These are phyloP conservation scores for Lytechinus pictus DNA, from an alignment of 35 echinoderm and acorn worm species.

Conservation along the genomic window DNA sequence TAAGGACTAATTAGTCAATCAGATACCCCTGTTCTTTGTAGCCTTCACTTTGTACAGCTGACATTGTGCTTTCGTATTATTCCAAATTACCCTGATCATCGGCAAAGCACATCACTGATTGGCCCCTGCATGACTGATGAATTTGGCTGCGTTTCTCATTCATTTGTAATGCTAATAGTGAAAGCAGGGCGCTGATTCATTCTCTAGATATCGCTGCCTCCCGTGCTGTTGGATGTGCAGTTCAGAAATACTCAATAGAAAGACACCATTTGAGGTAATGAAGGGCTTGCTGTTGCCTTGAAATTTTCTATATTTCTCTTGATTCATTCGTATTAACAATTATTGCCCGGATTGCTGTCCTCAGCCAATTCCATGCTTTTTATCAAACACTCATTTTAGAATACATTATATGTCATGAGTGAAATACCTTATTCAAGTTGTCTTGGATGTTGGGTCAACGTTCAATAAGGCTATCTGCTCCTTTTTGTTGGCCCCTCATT, in stretches of 20 bases:
- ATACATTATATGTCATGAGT: too few relatives aligned
- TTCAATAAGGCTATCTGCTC: too few relatives aligned
- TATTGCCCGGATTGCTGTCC: too few relatives aligned
- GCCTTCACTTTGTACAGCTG: background rate
- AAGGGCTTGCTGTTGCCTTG: background rate
- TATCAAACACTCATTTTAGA: too few relatives aligned
- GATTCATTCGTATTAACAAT: background rate
- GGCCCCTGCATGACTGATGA: background rate
- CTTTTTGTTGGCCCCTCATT: too few relatives aligned
- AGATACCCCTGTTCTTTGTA: background rate
- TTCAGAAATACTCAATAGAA: background rate
- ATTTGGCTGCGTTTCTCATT: background rate
- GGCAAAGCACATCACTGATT: background rate
- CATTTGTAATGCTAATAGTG: background rate
- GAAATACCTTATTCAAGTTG: too few relatives aligned
- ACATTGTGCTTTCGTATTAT: background rate
- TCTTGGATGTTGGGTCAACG: too few relatives aligned
- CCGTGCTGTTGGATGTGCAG: background rate
- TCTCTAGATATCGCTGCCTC: background rate
- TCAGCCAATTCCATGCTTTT: too few relatives aligned
- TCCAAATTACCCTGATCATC: background rate
- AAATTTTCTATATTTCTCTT: background rate
- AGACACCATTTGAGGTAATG: background rate
- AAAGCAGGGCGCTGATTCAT: background rate
- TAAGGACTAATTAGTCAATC: background rate